Evolutionary conservation across 2,888 invertebrate species (phyloP).

Genomic region (Epinotia ramella): DNA sequence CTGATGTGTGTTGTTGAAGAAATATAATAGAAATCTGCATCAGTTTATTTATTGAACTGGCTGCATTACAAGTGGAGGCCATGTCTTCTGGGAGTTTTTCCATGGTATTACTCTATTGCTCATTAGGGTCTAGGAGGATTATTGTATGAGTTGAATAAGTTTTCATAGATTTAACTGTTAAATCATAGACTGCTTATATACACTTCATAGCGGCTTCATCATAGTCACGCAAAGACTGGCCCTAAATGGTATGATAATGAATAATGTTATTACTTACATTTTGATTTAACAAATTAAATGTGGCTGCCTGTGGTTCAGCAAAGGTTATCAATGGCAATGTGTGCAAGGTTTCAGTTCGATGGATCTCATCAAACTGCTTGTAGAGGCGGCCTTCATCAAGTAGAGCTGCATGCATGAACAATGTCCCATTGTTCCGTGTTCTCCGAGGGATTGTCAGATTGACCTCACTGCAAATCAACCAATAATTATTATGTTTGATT

Average conservation of each 20-base stretch:
- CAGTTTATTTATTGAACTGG: neutral
- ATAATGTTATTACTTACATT: conserved; percentile 56
- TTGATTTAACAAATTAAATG: conserved; percentile 88
- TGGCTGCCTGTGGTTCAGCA: conserved; percentile 89
- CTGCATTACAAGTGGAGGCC: neutral
- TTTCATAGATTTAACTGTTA: neutral
- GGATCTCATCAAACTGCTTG: conserved; percentile 84
- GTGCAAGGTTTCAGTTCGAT: conserved; percentile 86
- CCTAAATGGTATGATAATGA: neutral
- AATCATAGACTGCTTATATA: neutral
- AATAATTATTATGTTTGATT: neutral
- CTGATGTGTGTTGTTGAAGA: neutral
- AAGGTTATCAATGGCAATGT: conserved; percentile 90
- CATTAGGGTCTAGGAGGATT: neutral
- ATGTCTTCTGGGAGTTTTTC: neutral
- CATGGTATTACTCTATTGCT: neutral
- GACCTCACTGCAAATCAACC: conserved; percentile 82
- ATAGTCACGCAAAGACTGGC: neutral
- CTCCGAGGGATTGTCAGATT: conserved; percentile 89
- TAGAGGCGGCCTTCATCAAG: conserved; percentile 81
- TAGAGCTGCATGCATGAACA: conserved; percentile 91
- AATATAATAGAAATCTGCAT: neutral
- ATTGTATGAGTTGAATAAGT: neutral
- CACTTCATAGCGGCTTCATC: too few relatives aligned
- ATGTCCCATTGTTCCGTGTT: conserved; percentile 93